A percentile compares a stretch with the other conserved stretches of the same genome.
Conservation (phyloP, 2,888 invertebrate genomes). For the Barypeithes pellucidus region DNA sequence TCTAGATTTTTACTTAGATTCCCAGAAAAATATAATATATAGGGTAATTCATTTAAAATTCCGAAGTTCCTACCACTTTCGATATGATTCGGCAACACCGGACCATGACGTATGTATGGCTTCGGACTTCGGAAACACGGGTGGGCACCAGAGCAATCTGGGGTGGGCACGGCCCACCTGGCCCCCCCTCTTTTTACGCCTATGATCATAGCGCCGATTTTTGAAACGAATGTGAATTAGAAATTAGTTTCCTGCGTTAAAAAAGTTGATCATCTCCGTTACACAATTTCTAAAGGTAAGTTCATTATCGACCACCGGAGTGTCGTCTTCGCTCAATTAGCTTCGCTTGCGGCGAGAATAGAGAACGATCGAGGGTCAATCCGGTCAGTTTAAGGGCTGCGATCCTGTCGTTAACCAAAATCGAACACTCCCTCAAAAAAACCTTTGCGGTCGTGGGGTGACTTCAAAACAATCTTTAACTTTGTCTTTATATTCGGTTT, state of each 20-base stretch:
- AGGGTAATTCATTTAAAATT: too few relatives aligned
- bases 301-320: conserved; percentile 64
- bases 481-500: background rate
- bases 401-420: conserved; percentile 44
- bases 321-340: conserved; percentile 75
- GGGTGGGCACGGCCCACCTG: too few relatives aligned
- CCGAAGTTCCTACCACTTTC: too few relatives aligned
- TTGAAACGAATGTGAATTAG: too few relatives aligned
- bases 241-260: background rate
- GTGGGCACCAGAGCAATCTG: too few relatives aligned
- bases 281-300: conserved; percentile 63
- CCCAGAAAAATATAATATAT: too few relatives aligned
- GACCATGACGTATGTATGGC: too few relatives aligned
- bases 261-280: conserved; percentile 55
- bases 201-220: too few relatives aligned
- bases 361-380: conserved; percentile 57
- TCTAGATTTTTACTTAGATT: too few relatives aligned
- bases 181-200: too few relatives aligned
- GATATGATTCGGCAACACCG: too few relatives aligned
- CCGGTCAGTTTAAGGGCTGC: conserved; percentile 22
- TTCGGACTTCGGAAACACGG: too few relatives aligned
- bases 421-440: conserved; percentile 44
- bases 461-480: conserved; percentile 32
- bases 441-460: conserved; percentile 37
- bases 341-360: conserved; percentile 72